A percentile compares a stretch with the other conserved stretches of the same genome.
These are phyloP conservation scores for Drosophila crucigera DNA, from an alignment of 2,888 invertebrate genomes.

Conservation along the genomic window DNA sequence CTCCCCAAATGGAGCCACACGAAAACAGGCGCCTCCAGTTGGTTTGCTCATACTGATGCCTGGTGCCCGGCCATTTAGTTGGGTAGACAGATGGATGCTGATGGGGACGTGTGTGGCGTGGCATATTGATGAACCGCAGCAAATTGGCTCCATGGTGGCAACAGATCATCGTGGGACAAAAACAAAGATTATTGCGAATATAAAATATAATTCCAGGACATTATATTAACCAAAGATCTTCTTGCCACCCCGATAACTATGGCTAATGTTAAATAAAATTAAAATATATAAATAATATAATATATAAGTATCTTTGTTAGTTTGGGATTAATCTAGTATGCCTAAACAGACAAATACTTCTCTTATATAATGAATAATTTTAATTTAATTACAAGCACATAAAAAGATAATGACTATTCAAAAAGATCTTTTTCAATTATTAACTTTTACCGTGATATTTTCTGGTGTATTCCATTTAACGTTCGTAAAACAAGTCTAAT, in stretches of 20 bases:
- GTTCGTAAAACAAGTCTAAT: not conserved
- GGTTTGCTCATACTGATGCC: conserved; percentile 12
- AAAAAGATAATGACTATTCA: not conserved
- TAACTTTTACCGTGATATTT: not conserved
- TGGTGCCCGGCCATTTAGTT: conserved; percentile 48
- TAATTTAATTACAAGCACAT: not conserved
- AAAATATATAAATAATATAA: too few species aligned
- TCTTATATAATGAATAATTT: not conserved
- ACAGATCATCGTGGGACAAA: conserved; percentile 52
- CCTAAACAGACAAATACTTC: not conserved
- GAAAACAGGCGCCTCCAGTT: conserved; percentile 31
- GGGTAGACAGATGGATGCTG: conserved; percentile 46
- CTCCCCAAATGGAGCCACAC: conserved; percentile 33
- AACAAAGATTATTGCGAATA: not conserved
- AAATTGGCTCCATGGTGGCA: conserved; percentile 75
- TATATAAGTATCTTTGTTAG: not conserved
- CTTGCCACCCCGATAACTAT: not conserved
- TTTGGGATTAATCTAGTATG: not conserved
- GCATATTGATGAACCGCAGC: conserved; percentile 82
- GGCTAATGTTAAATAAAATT: not conserved
- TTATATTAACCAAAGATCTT: not conserved
- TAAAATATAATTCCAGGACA: too few species aligned
- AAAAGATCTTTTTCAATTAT: not conserved
- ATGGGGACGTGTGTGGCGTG: conserved; percentile 56
- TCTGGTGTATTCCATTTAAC: not conserved